Conservation (phyloP, 2,797 vertebrate species). For the Fundulus diaphanus region DNA sequence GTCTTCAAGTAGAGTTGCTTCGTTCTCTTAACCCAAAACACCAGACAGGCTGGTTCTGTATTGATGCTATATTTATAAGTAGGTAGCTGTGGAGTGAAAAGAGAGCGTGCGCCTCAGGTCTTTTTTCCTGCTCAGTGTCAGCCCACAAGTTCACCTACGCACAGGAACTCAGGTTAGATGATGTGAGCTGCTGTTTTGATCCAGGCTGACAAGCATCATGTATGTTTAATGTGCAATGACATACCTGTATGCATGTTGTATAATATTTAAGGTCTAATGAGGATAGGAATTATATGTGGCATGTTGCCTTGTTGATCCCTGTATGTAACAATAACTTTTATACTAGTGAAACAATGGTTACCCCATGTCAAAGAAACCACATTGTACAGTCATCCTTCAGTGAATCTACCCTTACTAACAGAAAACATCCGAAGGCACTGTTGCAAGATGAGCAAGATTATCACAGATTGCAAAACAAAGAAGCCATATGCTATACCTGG, state of each 20-base stretch:
- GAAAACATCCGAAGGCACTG: conserved; percentile 19
- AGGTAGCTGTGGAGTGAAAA: conserved; percentile 55
- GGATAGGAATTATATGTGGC: background rate
- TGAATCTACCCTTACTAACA: conserved; percentile 12
- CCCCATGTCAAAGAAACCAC: conserved; percentile 15
- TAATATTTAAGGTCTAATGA: conserved; percentile 11
- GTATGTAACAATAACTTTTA: background rate
- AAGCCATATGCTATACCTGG: conserved; percentile 24
- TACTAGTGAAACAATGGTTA: background rate
- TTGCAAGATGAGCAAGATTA: conserved; percentile 50
- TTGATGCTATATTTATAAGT: conserved; percentile 81
- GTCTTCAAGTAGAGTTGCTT: conserved; percentile 68
- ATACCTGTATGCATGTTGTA: background rate
- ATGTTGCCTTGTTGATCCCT: background rate
- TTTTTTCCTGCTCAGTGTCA: conserved; percentile 52
- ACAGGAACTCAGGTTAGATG: conserved; percentile 41
- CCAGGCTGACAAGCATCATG: conserved; percentile 16
- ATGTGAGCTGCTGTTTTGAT: conserved; percentile 48
- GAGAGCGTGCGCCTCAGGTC: conserved; percentile 57
- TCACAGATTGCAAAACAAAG: conserved; percentile 40
- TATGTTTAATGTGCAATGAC: conserved; percentile 17
- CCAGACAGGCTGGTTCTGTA: conserved; percentile 54
- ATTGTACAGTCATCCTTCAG: conserved; percentile 6
- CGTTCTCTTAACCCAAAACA: conserved; percentile 70
- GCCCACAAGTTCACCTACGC: conserved; percentile 42